Evolutionary conservation across 2,797 vertebrate genomes (phyloP).

Genomic region (Hydrophis major): DNA sequence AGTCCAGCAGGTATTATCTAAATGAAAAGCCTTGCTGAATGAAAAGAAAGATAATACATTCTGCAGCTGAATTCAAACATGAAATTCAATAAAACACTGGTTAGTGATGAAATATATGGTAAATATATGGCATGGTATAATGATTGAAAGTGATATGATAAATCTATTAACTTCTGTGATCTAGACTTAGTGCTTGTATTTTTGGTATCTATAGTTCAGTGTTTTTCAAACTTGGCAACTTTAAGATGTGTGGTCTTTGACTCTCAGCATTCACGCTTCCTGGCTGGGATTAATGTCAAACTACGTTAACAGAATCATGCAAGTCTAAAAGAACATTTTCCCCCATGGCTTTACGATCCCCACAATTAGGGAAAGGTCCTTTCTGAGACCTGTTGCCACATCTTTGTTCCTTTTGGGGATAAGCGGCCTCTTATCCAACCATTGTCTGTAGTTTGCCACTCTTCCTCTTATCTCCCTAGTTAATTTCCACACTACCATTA

Average conservation of each 20-base stretch:
- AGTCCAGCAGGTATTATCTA: slow-evolving; percentile 48
- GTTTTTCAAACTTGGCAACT: background rate
- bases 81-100: slow-evolving; percentile 67
- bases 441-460: background rate
- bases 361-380: background rate
- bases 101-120: slow-evolving; percentile 66
- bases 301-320: background rate
- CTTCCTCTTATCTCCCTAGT: background rate
- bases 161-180: background rate
- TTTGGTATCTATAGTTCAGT: background rate
- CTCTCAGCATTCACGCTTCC: background rate
- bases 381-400: background rate
- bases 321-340: background rate
- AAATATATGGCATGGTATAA: background rate
- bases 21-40: slow-evolving; percentile 35
- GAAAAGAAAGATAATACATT: slow-evolving; percentile 53
- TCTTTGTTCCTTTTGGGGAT: background rate
- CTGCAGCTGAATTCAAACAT: slow-evolving; percentile 62
- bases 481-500: background rate
- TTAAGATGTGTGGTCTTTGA: background rate
- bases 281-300: background rate
- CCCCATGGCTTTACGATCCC: background rate
- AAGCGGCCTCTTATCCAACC: background rate
- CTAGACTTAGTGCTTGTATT: background rate
- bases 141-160: background rate